A percentile compares a stretch with the other conserved stretches of the same genome.
Conservation (phyloP, 2,888 invertebrate species). For the Drosophila colorata region DNA sequence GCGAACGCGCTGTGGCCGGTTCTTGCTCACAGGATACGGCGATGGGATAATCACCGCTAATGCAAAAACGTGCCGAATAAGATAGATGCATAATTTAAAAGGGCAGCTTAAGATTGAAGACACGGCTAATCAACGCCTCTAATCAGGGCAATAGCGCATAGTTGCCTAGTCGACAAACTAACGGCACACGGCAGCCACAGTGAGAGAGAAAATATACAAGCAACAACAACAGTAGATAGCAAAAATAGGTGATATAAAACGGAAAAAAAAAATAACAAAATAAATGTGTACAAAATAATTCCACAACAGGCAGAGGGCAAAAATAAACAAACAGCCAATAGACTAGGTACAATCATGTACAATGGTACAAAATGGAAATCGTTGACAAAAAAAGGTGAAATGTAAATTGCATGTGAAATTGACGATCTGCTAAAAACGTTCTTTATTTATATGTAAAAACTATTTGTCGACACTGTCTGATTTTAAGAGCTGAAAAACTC, state of each 20-base stretch:
- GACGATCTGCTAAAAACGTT: too few species aligned
- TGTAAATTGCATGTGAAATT: too few species aligned
- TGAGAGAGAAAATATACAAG: constrained; percentile 13
- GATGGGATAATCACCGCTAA: constrained; percentile 60
- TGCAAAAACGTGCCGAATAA: constrained; percentile 43
- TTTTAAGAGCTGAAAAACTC: too few species aligned
- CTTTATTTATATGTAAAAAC: too few species aligned
- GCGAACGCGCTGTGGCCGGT: constrained; percentile 13
- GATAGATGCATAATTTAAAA: constrained; percentile 64
- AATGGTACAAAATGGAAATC: constrained; percentile 18
- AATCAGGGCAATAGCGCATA: constrained; percentile 61
- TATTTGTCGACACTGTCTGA: too few species aligned
- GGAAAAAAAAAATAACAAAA: constrained; percentile 40
- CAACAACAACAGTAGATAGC: constrained; percentile 31
- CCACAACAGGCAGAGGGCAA: constrained; percentile 59
- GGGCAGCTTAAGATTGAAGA: constrained; percentile 34
- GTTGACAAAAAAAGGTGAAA: background rate
- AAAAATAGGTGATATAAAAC: constrained; percentile 58
- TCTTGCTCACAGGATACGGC: constrained; percentile 8
- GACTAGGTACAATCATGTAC: constrained; percentile 33
- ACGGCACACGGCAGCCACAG: constrained; percentile 18
- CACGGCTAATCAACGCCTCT: constrained; percentile 65
- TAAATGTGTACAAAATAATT: constrained; percentile 74
- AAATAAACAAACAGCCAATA: constrained; percentile 63
- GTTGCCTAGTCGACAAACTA: constrained; percentile 47